These are phyloP conservation scores for Amblyopsis rosae DNA, from an alignment of 2,113 vertebrate genomes.

Conservation along the genomic window DNA sequence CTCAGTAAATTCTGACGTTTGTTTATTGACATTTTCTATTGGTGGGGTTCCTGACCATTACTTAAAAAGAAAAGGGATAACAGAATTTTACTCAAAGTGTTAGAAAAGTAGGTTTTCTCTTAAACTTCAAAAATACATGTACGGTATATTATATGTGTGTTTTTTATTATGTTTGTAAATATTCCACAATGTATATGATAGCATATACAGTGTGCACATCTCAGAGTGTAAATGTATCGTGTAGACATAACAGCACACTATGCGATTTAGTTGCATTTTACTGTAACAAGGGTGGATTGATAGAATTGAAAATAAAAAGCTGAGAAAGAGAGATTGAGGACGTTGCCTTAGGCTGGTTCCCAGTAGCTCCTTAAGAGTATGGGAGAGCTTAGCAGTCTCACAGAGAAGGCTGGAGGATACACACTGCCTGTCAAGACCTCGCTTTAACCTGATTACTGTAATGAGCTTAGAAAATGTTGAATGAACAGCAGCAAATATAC, in stretches of 20 bases:
- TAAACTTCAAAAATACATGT: not conserved
- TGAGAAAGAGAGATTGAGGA: constrained; percentile 56
- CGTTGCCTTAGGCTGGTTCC: constrained; percentile 37
- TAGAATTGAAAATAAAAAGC: constrained; percentile 53
- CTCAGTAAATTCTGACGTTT: constrained; percentile 3
- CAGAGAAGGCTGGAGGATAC: constrained; percentile 58
- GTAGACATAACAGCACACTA: constrained; percentile 15
- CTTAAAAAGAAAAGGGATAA: no score
- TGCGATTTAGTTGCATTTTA: constrained; percentile 27
- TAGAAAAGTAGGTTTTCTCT: not conserved
- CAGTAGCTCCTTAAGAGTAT: constrained; percentile 35
- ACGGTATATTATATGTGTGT: no score
- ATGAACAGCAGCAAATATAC: constrained; percentile 57
- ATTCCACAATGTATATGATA: no score
- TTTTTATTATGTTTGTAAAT: no score
- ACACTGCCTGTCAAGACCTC: constrained; percentile 25
- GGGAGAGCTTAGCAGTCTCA: constrained; percentile 51
- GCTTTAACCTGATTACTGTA: constrained; percentile 77
- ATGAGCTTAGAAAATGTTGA: constrained; percentile 69
- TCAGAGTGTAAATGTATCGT: not conserved
- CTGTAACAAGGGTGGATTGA: constrained; percentile 30
- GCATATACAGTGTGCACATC: no score
- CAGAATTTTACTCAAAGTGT: no score
- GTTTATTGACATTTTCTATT: no score
- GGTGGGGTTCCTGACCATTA: no score